A percentile compares a stretch with the other conserved stretches of the same genome.
Evolutionary conservation across 2,797 vertebrate species (phyloP).

Genomic region (Pogonophryne albipinna): DNA sequence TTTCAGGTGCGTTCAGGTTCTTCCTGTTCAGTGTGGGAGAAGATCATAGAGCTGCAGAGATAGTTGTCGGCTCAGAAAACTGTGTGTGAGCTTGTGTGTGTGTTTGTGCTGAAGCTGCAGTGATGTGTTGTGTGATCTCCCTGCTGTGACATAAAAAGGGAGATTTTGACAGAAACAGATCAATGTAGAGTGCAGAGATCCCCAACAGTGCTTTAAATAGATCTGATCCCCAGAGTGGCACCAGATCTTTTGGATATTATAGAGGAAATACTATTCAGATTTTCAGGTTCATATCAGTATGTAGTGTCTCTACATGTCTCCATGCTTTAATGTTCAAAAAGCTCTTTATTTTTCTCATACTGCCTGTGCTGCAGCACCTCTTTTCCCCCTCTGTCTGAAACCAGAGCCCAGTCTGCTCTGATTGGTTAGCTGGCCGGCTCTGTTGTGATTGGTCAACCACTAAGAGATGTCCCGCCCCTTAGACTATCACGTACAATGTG

Average conservation of each 20-base stretch:
- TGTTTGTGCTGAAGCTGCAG: constrained; percentile 58
- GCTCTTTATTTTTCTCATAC: no score
- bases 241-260: neutral
- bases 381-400: no score
- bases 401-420: no score
- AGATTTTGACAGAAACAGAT: constrained; percentile 64
- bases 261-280: no score
- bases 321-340: no score
- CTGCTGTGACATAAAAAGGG: constrained; percentile 61
- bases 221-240: constrained; percentile 22
- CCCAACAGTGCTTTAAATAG: constrained; percentile 31
- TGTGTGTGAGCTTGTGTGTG: neutral
- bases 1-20: constrained; percentile 37
- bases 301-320: no score
- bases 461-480: no score
- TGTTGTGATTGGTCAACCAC: no score
- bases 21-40: constrained; percentile 41
- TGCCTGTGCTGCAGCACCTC: no score
- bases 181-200: constrained; percentile 25
- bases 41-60: constrained; percentile 34
- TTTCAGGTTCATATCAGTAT: no score
- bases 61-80: constrained; percentile 28
- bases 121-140: constrained; percentile 56
- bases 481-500: no score
- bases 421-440: no score